A percentile compares a stretch with the other conserved stretches of the same genome.
phyloP scores from a whole-genome alignment of 2,113 vertebrate species.

The Odobenus rosmarus region DNA sequence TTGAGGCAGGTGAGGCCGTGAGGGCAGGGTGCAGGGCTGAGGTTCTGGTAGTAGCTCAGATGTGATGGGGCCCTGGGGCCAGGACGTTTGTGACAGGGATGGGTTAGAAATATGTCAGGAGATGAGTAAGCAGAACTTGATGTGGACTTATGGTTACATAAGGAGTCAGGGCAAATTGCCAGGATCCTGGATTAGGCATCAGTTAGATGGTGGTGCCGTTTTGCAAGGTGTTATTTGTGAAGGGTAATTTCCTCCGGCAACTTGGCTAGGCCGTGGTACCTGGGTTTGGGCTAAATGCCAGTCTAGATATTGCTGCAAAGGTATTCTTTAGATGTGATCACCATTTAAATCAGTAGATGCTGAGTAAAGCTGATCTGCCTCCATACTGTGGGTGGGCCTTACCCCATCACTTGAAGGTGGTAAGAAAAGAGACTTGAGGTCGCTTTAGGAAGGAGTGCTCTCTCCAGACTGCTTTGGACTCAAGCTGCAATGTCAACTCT shows the following conservation, averaged over 20 bases:
- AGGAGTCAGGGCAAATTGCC: not conserved
- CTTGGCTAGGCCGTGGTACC: too few relatives aligned
- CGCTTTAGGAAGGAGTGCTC: not conserved
- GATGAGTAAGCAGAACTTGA: not conserved
- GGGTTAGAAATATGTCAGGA: not conserved
- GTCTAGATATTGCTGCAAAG: not conserved
- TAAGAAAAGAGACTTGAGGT: not conserved
- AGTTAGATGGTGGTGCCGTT: not conserved
- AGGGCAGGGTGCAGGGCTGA: too few relatives aligned
- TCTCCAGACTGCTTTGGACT: not conserved
- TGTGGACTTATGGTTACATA: not conserved
- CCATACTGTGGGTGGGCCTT: not conserved
- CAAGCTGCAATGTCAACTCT: not conserved
- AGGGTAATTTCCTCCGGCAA: not conserved
- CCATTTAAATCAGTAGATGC: not conserved
- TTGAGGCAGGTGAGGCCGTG: not conserved
- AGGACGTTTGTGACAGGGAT: fast-evolving
- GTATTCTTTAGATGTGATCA: not conserved
- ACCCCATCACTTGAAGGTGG: not conserved
- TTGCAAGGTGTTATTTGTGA: not conserved
- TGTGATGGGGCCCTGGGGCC: not conserved
- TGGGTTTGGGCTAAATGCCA: not conserved
- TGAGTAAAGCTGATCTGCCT: not conserved
- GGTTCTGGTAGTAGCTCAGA: not conserved
- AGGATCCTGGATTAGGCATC: not conserved